A percentile compares a stretch with the other conserved stretches of the same genome.
Evolutionary conservation across 2,888 invertebrate species (phyloP).

Genomic region (Troides aeacus): DNA sequence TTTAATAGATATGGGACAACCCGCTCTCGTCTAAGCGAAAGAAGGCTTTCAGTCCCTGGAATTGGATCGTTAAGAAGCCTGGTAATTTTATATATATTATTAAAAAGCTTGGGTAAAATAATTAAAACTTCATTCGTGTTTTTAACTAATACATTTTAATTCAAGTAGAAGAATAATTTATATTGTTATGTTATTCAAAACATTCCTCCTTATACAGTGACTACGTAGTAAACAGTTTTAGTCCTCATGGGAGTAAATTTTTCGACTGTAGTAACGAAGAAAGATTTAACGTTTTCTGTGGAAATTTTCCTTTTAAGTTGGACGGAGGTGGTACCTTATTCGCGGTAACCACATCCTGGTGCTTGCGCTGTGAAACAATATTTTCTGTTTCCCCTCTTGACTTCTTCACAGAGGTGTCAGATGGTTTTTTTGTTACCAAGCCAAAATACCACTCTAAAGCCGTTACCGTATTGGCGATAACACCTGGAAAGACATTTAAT

Average conservation of each 20-base stretch:
- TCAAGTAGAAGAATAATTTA: too few species aligned
- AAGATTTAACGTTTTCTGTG: conserved; percentile 7
- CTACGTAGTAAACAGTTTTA: too few species aligned
- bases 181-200: too few species aligned
- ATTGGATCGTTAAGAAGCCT: too few species aligned
- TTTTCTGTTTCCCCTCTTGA: not conserved
- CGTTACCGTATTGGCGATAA: not conserved
- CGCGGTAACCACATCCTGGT: not conserved
- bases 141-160: not conserved
- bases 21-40: too few species aligned
- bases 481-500: not conserved
- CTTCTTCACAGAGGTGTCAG: not conserved
- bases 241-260: not conserved
- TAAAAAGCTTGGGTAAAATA: too few species aligned
- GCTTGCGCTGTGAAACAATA: not conserved
- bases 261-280: conserved; percentile 23
- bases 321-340: not conserved
- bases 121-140: not conserved
- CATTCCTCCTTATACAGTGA: not conserved
- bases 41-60: too few species aligned
- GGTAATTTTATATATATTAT: too few species aligned
- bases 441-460: not conserved
- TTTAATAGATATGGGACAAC: too few species aligned
- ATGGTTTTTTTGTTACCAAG: too few species aligned
- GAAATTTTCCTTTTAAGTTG: not conserved